A percentile compares a stretch with the other conserved stretches of the same genome.
Conservation (phyloP, 2,797 vertebrate genomes). For the Centroberyx gerrardi region DNA sequence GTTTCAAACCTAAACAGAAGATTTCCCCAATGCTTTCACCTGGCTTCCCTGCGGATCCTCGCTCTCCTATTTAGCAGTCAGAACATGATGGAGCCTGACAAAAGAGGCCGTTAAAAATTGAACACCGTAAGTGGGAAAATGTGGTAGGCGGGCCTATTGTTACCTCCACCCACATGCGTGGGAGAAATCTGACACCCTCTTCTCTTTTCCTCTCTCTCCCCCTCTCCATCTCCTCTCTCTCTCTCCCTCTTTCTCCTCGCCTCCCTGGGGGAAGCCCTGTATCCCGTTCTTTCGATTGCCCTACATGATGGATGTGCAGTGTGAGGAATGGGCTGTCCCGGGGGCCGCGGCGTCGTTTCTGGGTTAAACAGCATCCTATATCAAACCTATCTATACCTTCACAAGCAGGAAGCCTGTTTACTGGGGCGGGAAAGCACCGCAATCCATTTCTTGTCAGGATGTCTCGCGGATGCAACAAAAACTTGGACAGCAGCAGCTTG, state of each 20-base stretch:
- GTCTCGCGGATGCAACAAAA: slow-evolving; percentile 60
- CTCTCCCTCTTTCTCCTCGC: slow-evolving; percentile 32
- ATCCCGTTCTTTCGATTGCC: slow-evolving; percentile 84
- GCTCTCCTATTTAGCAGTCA: slow-evolving; percentile 70
- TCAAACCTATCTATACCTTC: slow-evolving; percentile 82
- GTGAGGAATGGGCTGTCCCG: slow-evolving; percentile 75
- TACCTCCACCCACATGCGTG: slow-evolving; percentile 71
- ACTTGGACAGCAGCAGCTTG: slow-evolving; percentile 63
- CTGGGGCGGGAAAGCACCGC: slow-evolving; percentile 69
- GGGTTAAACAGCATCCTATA: slow-evolving; percentile 86
- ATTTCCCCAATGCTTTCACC: slow-evolving; percentile 79
- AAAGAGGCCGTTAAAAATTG: slow-evolving; percentile 76
- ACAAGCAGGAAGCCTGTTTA: slow-evolving; percentile 78
- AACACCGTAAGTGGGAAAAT: slow-evolving; percentile 74
- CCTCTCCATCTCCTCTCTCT: slow-evolving; percentile 60
- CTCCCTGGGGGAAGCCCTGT: slow-evolving; percentile 72
- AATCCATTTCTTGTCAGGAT: slow-evolving; percentile 79
- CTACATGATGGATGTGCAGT: slow-evolving; percentile 82
- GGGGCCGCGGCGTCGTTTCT: slow-evolving; percentile 73
- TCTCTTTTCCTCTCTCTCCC: slow-evolving; percentile 50
- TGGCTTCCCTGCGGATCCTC: slow-evolving; percentile 58
- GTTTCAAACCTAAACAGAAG: slow-evolving; percentile 78
- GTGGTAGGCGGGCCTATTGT: slow-evolving; percentile 69
- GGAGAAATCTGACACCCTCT: slow-evolving; percentile 75
- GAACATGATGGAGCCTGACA: slow-evolving; percentile 74